Percentiles rank a stretch among this genome's conserved stretches.
Evolutionary conservation across 2,888 invertebrate species (phyloP).

Genomic region (Parnassius apollo): DNA sequence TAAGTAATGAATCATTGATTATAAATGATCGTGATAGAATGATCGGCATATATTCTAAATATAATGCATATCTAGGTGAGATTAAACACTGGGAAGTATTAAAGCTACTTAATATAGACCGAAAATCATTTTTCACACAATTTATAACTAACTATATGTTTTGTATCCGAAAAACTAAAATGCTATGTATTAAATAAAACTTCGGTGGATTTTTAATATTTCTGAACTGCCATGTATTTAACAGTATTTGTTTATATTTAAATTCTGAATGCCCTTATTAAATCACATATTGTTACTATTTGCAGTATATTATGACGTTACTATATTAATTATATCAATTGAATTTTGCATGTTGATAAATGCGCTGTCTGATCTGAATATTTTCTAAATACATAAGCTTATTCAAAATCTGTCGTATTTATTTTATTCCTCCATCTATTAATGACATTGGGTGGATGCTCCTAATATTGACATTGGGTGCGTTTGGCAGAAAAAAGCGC

Average conservation of each 20-base stretch:
- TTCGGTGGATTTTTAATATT: constrained; percentile 8
- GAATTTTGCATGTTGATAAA: constrained; percentile 36
- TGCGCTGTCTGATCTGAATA: constrained; percentile 50
- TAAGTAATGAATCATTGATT: constrained; percentile 22
- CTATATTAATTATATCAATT: constrained; percentile 18
- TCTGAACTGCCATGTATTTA: constrained; percentile 22
- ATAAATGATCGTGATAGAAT: neutral
- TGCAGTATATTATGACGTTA: constrained; percentile 1
- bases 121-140: constrained; percentile 14
- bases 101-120: constrained; percentile 10
- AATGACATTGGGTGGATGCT: no score
- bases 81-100: constrained; percentile 29
- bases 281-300: constrained; percentile 6
- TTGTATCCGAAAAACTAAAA: neutral
- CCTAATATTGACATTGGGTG: no score
- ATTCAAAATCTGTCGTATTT: constrained; percentile 39
- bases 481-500: no score
- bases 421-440: constrained; percentile 29
- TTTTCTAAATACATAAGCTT: constrained; percentile 52
- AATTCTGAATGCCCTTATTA: constrained; percentile 12
- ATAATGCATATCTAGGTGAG: constrained; percentile 51
- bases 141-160: neutral
- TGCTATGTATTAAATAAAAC: constrained; percentile 1
- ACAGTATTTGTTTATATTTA: no score
- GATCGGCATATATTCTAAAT: constrained; percentile 36